Base-by-base conservation (phyloP, 2,888 invertebrate species). In the Stegophylla sp. region DNA sequence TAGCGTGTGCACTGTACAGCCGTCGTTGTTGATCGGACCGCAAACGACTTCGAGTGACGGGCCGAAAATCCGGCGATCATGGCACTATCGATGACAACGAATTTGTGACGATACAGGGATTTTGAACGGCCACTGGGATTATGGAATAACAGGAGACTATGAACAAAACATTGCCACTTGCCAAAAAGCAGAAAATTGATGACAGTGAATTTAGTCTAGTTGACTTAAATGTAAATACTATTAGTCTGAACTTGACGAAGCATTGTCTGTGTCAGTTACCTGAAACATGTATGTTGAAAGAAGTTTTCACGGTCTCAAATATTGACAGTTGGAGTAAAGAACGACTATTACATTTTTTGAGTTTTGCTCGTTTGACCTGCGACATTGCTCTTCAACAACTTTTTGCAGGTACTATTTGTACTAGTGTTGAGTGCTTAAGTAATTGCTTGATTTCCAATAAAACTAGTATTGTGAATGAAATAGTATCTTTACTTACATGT, bases 301-400 rank as follows among this genome's bases (percentile, higher is more conserved):
- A 87, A 76, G 86, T 87, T 20, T 79, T 71, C 23, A 69, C 23
- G 26, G 79, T 79, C 1, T 48, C 82, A 87, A 88, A 85, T 84
- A 85, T 81, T 88, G 89, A 77, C 89, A 91, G 86, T 77, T 92
- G 91, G 91, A 89, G 91, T 56, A 88, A 89, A n/a, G 89, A 90
- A 83, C 90, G 91, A 85, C 88, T 93, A 7, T 86, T 95, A 61
- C 91, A 94, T 84, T 94, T 94, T 85, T 88, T 95, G 83, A 94
- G 94, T 82, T 93, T 93, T 83, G 89, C 95, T 85, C 94, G 95
- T 85, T 88, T 95, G 17, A 88, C 95, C 83, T 94, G 94, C 85
- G 94, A 94, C 86, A 90, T 94, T 72, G 94, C 94, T 85, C 88
- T 94, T 75, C 94, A 94, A 86, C 95, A 95, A 86, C 94, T 94